phyloP scores from a whole-genome alignment of 2,888 invertebrate genomes.

The Drosophila infuscata region DNA sequence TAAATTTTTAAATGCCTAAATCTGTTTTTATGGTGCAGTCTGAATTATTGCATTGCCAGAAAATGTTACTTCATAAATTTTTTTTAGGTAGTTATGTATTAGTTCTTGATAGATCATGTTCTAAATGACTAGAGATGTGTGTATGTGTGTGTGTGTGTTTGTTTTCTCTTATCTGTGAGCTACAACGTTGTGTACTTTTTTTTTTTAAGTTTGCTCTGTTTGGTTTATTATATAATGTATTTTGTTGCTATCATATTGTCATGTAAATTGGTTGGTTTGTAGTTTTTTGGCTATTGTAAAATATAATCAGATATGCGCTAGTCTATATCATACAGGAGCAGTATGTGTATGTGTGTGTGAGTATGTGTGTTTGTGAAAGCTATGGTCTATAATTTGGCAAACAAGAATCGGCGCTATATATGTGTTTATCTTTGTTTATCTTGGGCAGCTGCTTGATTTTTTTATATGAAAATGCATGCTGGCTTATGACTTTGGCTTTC shows the following conservation, averaged over 20 bases:
- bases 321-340: conserved; percentile 60
- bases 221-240: conserved; percentile 38
- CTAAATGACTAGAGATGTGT: conserved; percentile 30
- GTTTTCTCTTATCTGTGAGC: conserved; percentile 25
- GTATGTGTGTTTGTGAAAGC: conserved; percentile 25
- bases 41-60: conserved; percentile 69
- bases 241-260: conserved; percentile 71
- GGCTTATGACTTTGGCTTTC: conserved; percentile 75
- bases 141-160: conserved; percentile 7
- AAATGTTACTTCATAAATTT: conserved; percentile 45
- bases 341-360: conserved; percentile 17
- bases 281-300: conserved; percentile 65
- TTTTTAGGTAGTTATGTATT: conserved; percentile 29
- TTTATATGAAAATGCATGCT: conserved; percentile 74
- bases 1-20: conserved; percentile 66
- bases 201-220: conserved; percentile 3
- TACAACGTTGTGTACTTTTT: conserved; percentile 26
- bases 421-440: conserved; percentile 19
- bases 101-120: conserved; percentile 15
- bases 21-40: conserved; percentile 67
- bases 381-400: conserved; percentile 47
- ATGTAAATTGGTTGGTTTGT: conserved; percentile 64
- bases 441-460: conserved; percentile 39
- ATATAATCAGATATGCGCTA: conserved; percentile 42
- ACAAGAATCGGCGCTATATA: conserved; percentile 48